Conservation (phyloP, 2,888 invertebrate species). For the Hypercompe scribonia region DNA sequence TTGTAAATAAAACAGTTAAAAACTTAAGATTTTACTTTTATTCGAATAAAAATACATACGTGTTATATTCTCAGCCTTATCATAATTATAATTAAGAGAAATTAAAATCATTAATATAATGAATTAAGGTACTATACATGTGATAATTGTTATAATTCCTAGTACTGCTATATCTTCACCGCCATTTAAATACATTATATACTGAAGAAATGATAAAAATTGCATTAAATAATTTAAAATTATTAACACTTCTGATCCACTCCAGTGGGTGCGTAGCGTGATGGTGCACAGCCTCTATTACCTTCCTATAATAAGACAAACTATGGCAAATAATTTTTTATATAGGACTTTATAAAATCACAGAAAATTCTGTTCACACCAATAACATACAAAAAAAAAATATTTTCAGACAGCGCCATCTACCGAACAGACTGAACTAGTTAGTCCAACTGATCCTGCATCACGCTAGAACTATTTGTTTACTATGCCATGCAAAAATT, state of each 20-base stretch:
- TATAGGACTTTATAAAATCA: background rate
- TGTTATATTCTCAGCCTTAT: slow-evolving; percentile 74
- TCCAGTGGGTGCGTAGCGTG: background rate
- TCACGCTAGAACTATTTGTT: background rate
- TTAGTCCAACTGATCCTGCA: background rate
- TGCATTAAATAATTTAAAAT: background rate
- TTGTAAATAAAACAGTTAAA: slow-evolving; percentile 33
- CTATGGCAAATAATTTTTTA: background rate
- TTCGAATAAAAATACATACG: slow-evolving; percentile 66
- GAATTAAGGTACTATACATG: slow-evolving; percentile 39
- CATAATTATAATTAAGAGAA: slow-evolving; percentile 50
- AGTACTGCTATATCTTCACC: background rate
- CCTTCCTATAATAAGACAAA: background rate
- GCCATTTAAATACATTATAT: background rate
- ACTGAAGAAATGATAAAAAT: background rate
- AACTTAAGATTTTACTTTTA: slow-evolving; percentile 58
- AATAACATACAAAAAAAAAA: background rate
- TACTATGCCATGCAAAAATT: no score
- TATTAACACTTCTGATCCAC: background rate
- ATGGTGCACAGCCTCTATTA: background rate
- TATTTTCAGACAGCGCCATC: background rate
- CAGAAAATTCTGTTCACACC: background rate
- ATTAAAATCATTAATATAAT: slow-evolving; percentile 65
- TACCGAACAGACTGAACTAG: background rate
- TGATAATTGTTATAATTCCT: slow-evolving; percentile 1